phyloP scores from a whole-genome alignment of 2,113 vertebrate genomes.

The Gasterosteus nipponicus region DNA sequence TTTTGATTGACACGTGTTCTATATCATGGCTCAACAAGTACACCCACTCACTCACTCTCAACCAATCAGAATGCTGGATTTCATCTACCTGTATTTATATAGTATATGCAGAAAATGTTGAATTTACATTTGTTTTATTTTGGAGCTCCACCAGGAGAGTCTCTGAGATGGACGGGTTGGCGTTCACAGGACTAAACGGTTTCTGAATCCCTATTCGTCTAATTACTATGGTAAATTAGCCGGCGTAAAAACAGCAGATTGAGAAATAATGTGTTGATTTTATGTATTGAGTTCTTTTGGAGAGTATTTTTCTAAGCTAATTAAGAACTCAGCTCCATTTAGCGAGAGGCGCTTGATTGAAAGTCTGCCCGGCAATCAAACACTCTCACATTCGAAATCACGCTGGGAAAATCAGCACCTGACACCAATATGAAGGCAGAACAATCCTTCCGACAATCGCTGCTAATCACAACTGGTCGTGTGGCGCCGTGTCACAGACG shows the following conservation, averaged over 20 bases:
- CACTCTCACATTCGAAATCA: slow-evolving; percentile 10
- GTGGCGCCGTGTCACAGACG: background rate
- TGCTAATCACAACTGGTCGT: slow-evolving; percentile 32
- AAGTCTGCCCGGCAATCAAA: slow-evolving; percentile 27
- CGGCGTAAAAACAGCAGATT: slow-evolving; percentile 12
- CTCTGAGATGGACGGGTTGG: too few species aligned
- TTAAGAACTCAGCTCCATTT: slow-evolving; percentile 20
- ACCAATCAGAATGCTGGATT: too few species aligned
- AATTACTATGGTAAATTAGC: background rate
- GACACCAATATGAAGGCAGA: slow-evolving; percentile 24
- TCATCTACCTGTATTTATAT: too few species aligned
- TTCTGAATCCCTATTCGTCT: slow-evolving; percentile 7
- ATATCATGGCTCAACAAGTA: too few species aligned
- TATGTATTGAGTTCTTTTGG: background rate
- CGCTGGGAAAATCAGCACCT: slow-evolving; percentile 40
- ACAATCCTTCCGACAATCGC: slow-evolving; percentile 19
- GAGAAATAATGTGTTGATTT: slow-evolving; percentile 3
- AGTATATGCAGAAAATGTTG: too few species aligned
- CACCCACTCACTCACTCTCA: too few species aligned
- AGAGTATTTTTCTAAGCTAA: background rate
- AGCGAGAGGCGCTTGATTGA: slow-evolving; percentile 22
- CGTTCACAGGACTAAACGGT: background rate
- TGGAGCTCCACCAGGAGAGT: too few species aligned
- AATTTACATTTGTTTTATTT: too few species aligned
- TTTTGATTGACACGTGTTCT: too few species aligned